These are phyloP conservation scores for Drosophila yakuba DNA, from an alignment of 1,140 invertebrate genomes.

Conservation along the genomic window DNA sequence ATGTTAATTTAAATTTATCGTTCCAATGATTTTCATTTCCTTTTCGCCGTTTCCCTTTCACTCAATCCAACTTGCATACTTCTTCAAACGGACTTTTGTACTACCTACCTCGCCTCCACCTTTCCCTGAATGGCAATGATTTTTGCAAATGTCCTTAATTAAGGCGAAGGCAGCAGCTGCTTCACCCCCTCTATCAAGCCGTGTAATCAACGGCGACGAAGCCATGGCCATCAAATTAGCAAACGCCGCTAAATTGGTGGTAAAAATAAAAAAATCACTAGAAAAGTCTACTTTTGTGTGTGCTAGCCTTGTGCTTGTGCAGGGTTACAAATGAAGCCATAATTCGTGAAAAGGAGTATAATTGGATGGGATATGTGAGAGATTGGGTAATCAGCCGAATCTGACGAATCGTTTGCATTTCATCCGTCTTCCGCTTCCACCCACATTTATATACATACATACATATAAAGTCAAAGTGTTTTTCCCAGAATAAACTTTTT, in stretches of 20 bases:
- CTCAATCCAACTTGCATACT: conserved; percentile 57
- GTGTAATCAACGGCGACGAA: conserved; percentile 56
- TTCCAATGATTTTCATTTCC: conserved; percentile 76
- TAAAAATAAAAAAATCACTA: conserved; percentile 3
- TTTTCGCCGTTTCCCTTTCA: conserved; percentile 31
- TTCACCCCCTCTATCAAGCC: conserved; percentile 5
- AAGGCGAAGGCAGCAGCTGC: conserved; percentile 53
- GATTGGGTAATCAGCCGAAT: conserved; percentile 33
- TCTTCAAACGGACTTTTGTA: conserved; percentile 40
- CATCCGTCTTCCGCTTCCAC: background rate
- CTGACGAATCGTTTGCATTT: conserved; percentile 1
- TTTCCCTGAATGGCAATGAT: conserved; percentile 42
- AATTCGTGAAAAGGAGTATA: conserved; percentile 38
- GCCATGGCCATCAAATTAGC: conserved; percentile 56
- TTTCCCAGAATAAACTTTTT: conserved; percentile 25
- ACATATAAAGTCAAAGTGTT: background rate
- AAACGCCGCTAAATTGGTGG: conserved; percentile 54
- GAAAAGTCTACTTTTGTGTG: conserved; percentile 9
- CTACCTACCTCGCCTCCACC: background rate
- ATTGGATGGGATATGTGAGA: conserved; percentile 36
- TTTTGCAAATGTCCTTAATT: conserved; percentile 65
- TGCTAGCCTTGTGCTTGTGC: conserved; percentile 8
- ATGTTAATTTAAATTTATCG: conserved; percentile 80
- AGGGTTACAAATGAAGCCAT: conserved; percentile 54
- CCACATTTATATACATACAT: background rate